Base-by-base conservation (phyloP, 2,113 vertebrate genomes). In the Rhinopomastus cyanomelas region DNA sequence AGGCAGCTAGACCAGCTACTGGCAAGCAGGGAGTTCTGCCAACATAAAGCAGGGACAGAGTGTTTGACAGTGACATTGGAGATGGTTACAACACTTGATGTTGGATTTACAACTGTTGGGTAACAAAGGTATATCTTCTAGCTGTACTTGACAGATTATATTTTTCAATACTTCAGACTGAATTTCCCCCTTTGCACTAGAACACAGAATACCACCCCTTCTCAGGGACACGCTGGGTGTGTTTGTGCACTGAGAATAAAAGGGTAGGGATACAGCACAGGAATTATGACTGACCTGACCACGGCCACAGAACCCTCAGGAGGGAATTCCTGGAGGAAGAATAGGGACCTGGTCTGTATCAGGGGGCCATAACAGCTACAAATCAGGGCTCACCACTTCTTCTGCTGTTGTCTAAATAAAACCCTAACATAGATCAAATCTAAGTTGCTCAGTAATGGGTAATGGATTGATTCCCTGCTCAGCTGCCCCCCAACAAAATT, bases 401-500 rank as follows among this genome's bases (percentile, higher is more conserved):
- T 93, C 67, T 81, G 67, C 80, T 95, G 81, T 90, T 95, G 92
- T 89, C 88, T 87, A 95, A 95, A 92, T 94, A 94, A 93, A 94
- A 89, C 77, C 19, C 56, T 44, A 83, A 53, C 86, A 94, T 65
- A 89, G 77, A 90, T 91, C 88, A 91, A 86, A 44, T 89, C 85
- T 82, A 94, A 94, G 74, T 56, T 77, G 81, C 69, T 94, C 85
- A 66, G 29, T 72, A 44, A 51, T 3, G 11, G 62, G 66, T 87
- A 94, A 92, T 2, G 88, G 86, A 91, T 79, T 25, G 83, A 69
- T 34, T 69, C 62, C 44, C 48, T 76, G 29, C 26, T 75, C 52
- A 72, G 57, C 5, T 76, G 56, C 55, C 22, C 23, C 51, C 73
- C 34, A 37, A 55, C 22, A 8, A 2, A 55, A 65, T 32, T 46